Percentiles rank a stretch among this genome's conserved stretches.
Evolutionary conservation across 2,888 invertebrate species (phyloP).

Genomic region (Druceiella hillmani): DNA sequence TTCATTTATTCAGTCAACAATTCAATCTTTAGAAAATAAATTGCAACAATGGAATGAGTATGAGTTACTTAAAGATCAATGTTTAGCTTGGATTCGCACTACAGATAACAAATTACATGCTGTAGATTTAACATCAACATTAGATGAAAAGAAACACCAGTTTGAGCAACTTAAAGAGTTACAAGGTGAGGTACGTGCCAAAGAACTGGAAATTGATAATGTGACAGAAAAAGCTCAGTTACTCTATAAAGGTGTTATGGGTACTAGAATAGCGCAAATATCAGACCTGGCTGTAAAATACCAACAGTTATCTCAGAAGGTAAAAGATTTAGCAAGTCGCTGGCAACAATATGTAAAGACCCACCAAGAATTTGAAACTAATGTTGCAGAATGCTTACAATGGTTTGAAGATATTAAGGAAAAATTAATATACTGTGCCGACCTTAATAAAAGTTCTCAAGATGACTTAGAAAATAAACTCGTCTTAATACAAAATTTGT

Average conservation of each 20-base stretch:
- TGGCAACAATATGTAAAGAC: constrained; percentile 90
- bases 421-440: constrained; percentile 83
- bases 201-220: constrained; percentile 88
- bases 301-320: constrained; percentile 82
- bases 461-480: constrained; percentile 82
- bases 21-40: constrained; percentile 74
- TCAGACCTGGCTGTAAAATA: constrained; percentile 91
- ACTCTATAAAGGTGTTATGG: constrained; percentile 66
- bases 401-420: constrained; percentile 81
- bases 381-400: constrained; percentile 70
- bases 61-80: constrained; percentile 79
- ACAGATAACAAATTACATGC: constrained; percentile 84
- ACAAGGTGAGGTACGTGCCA: constrained; percentile 85
- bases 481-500: constrained; percentile 77
- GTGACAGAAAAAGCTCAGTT: constrained; percentile 89
- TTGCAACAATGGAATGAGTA: constrained; percentile 90
- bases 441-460: constrained; percentile 73
- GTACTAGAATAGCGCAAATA: constrained; percentile 74
- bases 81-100: constrained; percentile 81
- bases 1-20: constrained; percentile 70
- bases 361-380: constrained; percentile 83
- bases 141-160: constrained; percentile 79
- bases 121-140: constrained; percentile 76
- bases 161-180: constrained; percentile 71
- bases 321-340: constrained; percentile 83